These are phyloP conservation scores for Thumatha senex DNA, from an alignment of 2,888 invertebrate species.

Conservation along the genomic window DNA sequence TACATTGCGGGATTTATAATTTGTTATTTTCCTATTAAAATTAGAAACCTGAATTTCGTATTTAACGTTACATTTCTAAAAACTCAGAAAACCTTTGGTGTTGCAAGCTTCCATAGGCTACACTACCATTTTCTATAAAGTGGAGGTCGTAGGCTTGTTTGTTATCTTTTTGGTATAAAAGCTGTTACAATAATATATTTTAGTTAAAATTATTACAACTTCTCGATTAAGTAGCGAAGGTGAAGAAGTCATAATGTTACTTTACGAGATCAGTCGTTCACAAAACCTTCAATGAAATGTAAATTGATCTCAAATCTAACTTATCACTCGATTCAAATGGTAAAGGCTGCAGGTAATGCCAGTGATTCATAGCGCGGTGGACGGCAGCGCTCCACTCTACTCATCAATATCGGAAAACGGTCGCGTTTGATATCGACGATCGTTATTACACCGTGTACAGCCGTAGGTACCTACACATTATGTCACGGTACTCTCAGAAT, in stretches of 20 bases:
- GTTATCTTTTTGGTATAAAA: too few species aligned
- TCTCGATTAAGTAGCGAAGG: too few species aligned
- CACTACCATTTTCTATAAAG: too few species aligned
- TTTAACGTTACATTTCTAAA: too few species aligned
- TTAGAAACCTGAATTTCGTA: too few species aligned
- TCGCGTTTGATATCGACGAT: constrained; percentile 52
- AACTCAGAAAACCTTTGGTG: too few species aligned
- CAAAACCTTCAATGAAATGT: constrained; percentile 15
- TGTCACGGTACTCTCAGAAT: neutral
- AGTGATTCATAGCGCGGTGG: constrained; percentile 61
- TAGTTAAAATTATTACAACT: too few species aligned
- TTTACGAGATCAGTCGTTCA: neutral
- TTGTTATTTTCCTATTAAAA: too few species aligned
- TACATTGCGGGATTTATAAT: constrained; percentile 28
- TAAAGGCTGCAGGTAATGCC: constrained; percentile 54
- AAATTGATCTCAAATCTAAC: neutral
- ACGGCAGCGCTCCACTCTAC: constrained; percentile 46
- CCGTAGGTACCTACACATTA: constrained; percentile 2
- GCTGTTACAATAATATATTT: too few species aligned
- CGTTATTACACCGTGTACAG: constrained; percentile 37
- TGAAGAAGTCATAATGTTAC: neutral
- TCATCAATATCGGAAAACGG: constrained; percentile 69
- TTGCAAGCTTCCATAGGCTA: too few species aligned
- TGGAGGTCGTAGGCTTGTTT: too few species aligned
- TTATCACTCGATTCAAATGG: constrained; percentile 7